Evolutionary conservation across 2,888 invertebrate species (phyloP), one percentile per base, ranked within the genome.

Genomic region (Drosophila anomalata): DNA sequence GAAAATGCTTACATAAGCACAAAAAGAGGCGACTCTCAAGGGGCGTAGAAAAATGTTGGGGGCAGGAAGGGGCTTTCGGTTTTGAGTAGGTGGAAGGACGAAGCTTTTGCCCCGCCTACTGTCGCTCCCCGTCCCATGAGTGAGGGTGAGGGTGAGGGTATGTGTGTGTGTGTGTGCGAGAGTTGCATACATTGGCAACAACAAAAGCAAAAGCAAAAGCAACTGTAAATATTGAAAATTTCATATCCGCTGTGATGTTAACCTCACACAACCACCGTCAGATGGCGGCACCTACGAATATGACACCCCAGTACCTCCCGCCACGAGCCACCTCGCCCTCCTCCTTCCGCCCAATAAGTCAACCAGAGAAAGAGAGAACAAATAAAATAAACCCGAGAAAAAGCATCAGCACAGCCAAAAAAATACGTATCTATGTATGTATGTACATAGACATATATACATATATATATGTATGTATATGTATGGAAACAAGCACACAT

Each of bases 211-310:
- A 67, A 76, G 65, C 71, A 65, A 73, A 63, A 73, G 70, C 72
- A 67, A 79, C 79, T 72, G 87, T 84, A 87, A 84, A 84, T 84
- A 87, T 87, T 81, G 78, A 84, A 84, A 84, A 84, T 84, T 87
- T 76, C 79, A 87, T 84, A 81, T 87, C 87, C 85, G 73, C 78
- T 84, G 78, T 75, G 81, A 81, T 81, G 79, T 81, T 78, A 80
- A 84, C 78, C 76, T 78, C 80, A 70, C 55, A 56, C 47, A 59
- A 26, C 22, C 53, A 58, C 42, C 70, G 73, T 39, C 74, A 81
- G 63, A 72, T 76, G 74, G 50, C 53, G 42, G 48, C 63, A 53
- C 70, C 66, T 58, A 59, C 48, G 44, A 56, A 41, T 54, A 33
- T 48, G 39, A 33, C 56, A 26, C 11, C 52, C 8, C 44, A 14